Evolutionary conservation across 2,113 vertebrate species (phyloP).

Genomic region (Pagrus major): DNA sequence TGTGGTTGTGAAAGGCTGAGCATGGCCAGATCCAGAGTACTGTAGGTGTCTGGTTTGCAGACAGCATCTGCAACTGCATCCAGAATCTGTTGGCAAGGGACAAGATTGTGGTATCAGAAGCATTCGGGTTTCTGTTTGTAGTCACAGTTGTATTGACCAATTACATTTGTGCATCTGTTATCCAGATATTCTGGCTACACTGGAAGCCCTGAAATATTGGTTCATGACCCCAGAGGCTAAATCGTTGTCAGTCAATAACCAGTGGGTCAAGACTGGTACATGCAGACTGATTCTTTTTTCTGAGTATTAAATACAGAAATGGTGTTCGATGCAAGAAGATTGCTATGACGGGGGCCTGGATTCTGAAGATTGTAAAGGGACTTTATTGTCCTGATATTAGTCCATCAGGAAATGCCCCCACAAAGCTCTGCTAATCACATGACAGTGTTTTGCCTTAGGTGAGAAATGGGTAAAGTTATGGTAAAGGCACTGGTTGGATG

Average conservation of each 20-base stretch:
- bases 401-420: background rate
- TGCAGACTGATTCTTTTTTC: background rate
- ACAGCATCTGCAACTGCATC: too few relatives aligned
- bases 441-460: constrained; percentile 10
- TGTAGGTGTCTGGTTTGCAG: background rate
- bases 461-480: constrained; percentile 6
- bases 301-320: background rate
- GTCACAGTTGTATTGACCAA: too few relatives aligned
- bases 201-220: too few relatives aligned
- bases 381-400: background rate
- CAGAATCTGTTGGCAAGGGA: too few relatives aligned
- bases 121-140: too few relatives aligned
- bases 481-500: background rate
- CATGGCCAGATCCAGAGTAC: background rate
- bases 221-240: too few relatives aligned
- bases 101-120: too few relatives aligned
- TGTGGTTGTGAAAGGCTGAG: background rate
- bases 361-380: background rate
- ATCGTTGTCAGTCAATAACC: background rate
- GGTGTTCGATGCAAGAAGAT: background rate
- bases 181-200: too few relatives aligned
- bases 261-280: too few relatives aligned
- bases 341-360: background rate
- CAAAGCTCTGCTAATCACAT: constrained; percentile 7
- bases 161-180: too few relatives aligned